Conservation (phyloP, 2,797 vertebrate genomes). For the Muraenolepis orangiensis region DNA sequence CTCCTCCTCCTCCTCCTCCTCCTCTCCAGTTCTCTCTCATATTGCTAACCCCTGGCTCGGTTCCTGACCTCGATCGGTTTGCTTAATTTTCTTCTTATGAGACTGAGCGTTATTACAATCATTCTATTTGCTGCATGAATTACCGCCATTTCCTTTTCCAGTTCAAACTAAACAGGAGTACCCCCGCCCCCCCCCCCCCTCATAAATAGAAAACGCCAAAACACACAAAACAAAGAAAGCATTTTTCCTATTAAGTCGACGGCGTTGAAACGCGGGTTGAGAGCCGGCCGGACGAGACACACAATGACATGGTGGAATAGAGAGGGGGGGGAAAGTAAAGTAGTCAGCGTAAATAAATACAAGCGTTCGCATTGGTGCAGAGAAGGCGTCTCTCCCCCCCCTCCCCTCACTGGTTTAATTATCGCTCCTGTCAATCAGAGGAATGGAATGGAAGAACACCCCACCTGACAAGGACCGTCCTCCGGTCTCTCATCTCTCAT, state of each 20-base stretch:
- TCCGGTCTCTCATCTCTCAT: conserved; percentile 66
- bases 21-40: not conserved
- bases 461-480: conserved; percentile 66
- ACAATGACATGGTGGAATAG: conserved; percentile 47
- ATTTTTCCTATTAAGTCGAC: conserved; percentile 41
- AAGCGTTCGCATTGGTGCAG: conserved; percentile 51
- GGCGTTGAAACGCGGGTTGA: conserved; percentile 31
- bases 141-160: conserved; percentile 36
- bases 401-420: conserved; percentile 68
- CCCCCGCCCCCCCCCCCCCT: too few species aligned
- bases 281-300: conserved; percentile 33
- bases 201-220: conserved; percentile 9
- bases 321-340: conserved; percentile 53
- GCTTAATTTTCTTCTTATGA: conserved; percentile 40
- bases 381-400: conserved; percentile 47
- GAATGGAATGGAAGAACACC: conserved; percentile 64
- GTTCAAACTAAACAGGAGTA: conserved; percentile 42
- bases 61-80: conserved; percentile 19
- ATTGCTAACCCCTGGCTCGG: conserved; percentile 14
- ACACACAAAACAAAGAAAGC: conserved; percentile 19
- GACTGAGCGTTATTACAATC: conserved; percentile 14
- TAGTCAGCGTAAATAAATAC: conserved; percentile 65
- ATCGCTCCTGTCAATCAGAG: conserved; percentile 74
- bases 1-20: not conserved
- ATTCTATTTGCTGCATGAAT: conserved; percentile 36